These are phyloP conservation scores for Lacerta viridis DNA, from an alignment of 2,797 vertebrate genomes.

Conservation along the genomic window DNA sequence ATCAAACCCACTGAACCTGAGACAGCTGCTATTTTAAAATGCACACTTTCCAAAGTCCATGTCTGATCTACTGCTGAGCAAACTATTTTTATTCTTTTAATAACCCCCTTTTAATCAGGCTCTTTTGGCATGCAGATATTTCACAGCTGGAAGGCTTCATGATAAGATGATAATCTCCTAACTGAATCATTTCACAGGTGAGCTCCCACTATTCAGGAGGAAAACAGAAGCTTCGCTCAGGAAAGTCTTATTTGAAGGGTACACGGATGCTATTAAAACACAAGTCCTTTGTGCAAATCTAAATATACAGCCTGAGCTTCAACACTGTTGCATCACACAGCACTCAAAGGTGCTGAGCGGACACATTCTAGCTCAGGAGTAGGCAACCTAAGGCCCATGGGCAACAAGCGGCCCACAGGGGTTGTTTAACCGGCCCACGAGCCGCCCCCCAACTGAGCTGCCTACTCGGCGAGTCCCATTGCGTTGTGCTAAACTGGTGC, in stretches of 20 bases:
- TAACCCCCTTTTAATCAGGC: conserved; percentile 39
- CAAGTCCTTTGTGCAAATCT: not conserved
- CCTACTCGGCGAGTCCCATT: too few species aligned
- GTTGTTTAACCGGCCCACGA: too few species aligned
- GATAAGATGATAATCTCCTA: conserved; percentile 43
- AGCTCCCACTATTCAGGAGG: not conserved
- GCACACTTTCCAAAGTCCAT: conserved; percentile 18
- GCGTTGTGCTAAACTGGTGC: too few species aligned
- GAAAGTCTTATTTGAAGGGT: conserved; percentile 33
- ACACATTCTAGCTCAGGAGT: not conserved
- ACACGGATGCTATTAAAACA: conserved; percentile 31
- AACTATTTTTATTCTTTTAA: conserved; percentile 27
- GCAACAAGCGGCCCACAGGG: too few species aligned
- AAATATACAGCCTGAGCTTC: not conserved
- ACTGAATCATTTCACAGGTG: conserved; percentile 38
- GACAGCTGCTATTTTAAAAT: not conserved
- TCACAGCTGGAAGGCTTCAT: conserved; percentile 41
- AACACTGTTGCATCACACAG: not conserved
- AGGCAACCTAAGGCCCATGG: too few species aligned
- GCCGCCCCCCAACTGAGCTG: too few species aligned
- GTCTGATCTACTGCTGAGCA: not conserved
- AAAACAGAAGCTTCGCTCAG: conserved; percentile 19
- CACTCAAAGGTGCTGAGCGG: not conserved
- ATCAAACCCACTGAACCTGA: conserved; percentile 14
- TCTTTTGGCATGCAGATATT: conserved; percentile 20